Percentiles rank a stretch among this genome's conserved stretches.
Evolutionary conservation across 2,113 vertebrate genomes (phyloP).

Genomic region (Parus major): DNA sequence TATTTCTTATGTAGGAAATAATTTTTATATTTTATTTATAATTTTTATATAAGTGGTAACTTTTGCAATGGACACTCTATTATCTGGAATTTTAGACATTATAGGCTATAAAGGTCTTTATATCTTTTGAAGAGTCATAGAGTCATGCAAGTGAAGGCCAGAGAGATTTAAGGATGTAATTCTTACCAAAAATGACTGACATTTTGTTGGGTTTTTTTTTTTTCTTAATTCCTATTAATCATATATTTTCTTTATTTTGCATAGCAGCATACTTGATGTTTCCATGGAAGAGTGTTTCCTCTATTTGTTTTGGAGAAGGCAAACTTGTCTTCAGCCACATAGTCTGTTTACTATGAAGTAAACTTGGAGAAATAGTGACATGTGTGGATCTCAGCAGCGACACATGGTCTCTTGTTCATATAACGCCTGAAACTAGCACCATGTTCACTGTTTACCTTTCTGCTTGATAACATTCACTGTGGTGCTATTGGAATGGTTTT

Average conservation of each 20-base stretch:
- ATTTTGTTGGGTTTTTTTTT: accelerated
- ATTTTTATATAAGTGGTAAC: not conserved
- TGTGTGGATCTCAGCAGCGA: not conserved
- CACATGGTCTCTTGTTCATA: not conserved
- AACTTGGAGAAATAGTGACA: not conserved
- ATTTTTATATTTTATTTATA: not conserved
- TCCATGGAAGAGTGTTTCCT: not conserved
- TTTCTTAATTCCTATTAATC: not conserved
- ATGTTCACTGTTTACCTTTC: not conserved
- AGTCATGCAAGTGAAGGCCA: not conserved
- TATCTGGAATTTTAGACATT: not conserved
- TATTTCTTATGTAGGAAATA: not conserved
- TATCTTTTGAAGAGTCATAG: not conserved
- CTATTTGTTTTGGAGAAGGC: not conserved
- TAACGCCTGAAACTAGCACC: not conserved
- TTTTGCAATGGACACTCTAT: not conserved
- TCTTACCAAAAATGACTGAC: not conserved
- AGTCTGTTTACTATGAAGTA: not conserved
- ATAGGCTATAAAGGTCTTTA: not conserved
- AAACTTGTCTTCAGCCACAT: not conserved
- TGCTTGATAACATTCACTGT: not conserved
- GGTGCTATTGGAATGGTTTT: not conserved
- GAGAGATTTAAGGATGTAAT: not conserved
- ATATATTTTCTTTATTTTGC: not conserved
- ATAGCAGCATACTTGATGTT: not conserved